Evolutionary conservation across 2,113 vertebrate species (phyloP).

Genomic region (Eidolon helvum): DNA sequence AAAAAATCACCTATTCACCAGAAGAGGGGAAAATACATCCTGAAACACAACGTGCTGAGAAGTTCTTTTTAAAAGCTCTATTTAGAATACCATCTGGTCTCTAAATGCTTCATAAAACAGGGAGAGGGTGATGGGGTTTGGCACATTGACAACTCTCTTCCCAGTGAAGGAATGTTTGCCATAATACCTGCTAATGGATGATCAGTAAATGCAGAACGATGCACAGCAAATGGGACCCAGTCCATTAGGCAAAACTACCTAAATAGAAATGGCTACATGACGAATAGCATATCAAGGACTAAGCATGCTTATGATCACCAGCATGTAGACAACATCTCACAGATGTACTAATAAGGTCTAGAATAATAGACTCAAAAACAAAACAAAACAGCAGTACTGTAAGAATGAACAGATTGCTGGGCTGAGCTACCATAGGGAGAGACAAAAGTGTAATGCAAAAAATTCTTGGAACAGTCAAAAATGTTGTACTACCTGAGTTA

Average conservation of each 20-base stretch:
- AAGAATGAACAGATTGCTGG: slow-evolving; percentile 59
- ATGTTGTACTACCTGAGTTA: neutral
- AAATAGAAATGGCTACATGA: neutral
- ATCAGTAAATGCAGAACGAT: neutral
- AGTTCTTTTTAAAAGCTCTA: slow-evolving; percentile 30
- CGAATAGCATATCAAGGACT: neutral
- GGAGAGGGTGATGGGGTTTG: neutral
- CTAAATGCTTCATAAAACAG: slow-evolving; percentile 45
- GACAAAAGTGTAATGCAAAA: neutral
- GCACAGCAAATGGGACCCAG: neutral
- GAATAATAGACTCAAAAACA: neutral
- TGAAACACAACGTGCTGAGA: slow-evolving; percentile 15
- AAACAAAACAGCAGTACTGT: neutral
- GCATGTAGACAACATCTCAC: neutral
- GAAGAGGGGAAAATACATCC: neutral
- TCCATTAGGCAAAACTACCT: neutral
- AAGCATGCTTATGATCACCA: neutral
- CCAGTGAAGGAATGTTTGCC: slow-evolving; percentile 15
- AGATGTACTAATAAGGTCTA: neutral
- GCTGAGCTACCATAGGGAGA: neutral
- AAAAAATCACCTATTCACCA: neutral
- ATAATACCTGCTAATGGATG: neutral
- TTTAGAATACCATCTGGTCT: slow-evolving; percentile 59
- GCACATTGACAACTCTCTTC: neutral
- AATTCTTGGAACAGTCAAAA: neutral